These are phyloP conservation scores for Pelodytes ibericus DNA, from an alignment of 2,797 vertebrate species.

Conservation along the genomic window DNA sequence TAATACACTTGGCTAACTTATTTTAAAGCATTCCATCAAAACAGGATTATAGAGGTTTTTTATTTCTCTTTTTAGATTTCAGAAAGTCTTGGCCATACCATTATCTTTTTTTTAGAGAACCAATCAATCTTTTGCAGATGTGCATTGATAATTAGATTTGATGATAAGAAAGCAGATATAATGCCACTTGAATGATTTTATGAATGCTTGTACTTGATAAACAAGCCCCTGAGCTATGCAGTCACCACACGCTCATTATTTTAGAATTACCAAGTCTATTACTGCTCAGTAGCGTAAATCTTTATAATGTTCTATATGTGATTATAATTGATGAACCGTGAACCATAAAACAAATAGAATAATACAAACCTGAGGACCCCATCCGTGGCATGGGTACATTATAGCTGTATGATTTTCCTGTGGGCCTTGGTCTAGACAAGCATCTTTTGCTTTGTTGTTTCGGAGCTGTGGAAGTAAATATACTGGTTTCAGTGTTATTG, in stretches of 20 bases:
- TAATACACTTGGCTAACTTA: not conserved
- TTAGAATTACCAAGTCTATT: conserved; percentile 35
- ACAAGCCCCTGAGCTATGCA: conserved; percentile 25
- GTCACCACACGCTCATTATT: conserved; percentile 42
- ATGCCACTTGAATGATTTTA: conserved; percentile 51
- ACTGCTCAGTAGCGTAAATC: conserved; percentile 36
- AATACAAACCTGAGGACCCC: conserved; percentile 88
- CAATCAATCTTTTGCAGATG: conserved; percentile 30
- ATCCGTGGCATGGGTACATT: conserved; percentile 92
- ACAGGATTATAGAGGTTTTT: not conserved
- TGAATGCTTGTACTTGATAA: conserved; percentile 31
- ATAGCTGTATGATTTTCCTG: conserved; percentile 95
- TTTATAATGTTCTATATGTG: not conserved
- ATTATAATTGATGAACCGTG: conserved; percentile 28
- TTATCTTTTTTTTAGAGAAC: not conserved
- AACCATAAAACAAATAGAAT: conserved; percentile 30
- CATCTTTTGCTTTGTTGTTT: conserved; percentile 88
- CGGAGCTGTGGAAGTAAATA: conserved; percentile 78
- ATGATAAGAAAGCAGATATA: conserved; percentile 35
- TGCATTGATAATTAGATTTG: conserved; percentile 39
- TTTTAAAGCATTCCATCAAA: not conserved
- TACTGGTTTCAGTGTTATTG: not conserved
- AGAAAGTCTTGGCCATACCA: not conserved
- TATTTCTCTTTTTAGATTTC: not conserved
- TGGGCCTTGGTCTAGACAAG: conserved; percentile 92